Base-by-base conservation (phyloP, 2,888 invertebrate genomes). In the Embidobia sp. region DNA sequence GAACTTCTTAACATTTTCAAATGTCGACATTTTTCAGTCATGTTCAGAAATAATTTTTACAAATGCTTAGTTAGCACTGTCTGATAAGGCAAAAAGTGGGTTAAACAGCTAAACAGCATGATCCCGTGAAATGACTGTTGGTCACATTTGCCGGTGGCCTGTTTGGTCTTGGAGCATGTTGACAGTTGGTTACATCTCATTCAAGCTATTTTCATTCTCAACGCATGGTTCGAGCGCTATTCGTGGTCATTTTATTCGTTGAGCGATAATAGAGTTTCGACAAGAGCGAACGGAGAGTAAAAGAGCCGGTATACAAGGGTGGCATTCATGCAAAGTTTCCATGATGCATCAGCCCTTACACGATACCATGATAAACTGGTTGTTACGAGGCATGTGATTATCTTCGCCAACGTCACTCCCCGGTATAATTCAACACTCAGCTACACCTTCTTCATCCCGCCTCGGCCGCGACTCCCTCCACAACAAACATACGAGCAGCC, bases 361-460 rank as follows among this genome's bases (percentile, higher is more conserved):
- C 83, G 84, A 85, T 85, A 85, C 79, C 83, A 83, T 85, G 85
- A 85, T 85, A 84, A 85, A 86, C 85, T 81, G 83, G 82, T 84
- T 85, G 84, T 83, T 85, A 80, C 86, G 82, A 85, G 82, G 82
- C 82, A 81, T 85, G 84, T 86, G 85, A 86, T 87, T 87, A 87
- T 87, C 87, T 85, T 82, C 80, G 82, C 79, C 80, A 78, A 83
- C 87, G 86, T 85, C 85, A 81, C 82, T 85, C 84, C 80, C 79
- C 74, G 79, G 81, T 84, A 84, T 84, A 85, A 83, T 84, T 85
- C 82, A 79, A 70, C 79, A 73, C 67, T 27, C 70, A 48, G 57
- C 59, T 66, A 42, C 64, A 67, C 70, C 78, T 70, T 61, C 72
- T 49, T 69, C 67, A 57, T 64, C 35, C 74, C 57, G 26, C 59